phyloP scores from a whole-genome alignment of 1,140 invertebrate species.

The Bombyx mori region ASM3026992v2 NC_085119.1:6902001-6902500 shows the following conservation, averaged over 20 bases:
- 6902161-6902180: conserved; percentile 68
- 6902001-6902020: conserved; percentile 72
- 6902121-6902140: conserved; percentile 74
- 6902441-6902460: no score
- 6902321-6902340: conserved; percentile 19
- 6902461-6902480: no score
- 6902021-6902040: conserved; percentile 68
- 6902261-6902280: conserved; percentile 32
- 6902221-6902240: conserved; percentile 55
- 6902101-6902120: conserved; percentile 64
- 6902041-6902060: conserved; percentile 72
- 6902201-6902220: conserved; percentile 67
- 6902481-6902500: no score
- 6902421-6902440: no score
- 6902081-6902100: conserved; percentile 58
- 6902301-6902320: conserved; percentile 47
- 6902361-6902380: no score
- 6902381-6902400: no score
- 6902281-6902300: conserved; percentile 27
- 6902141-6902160: conserved; percentile 71
- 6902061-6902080: conserved; percentile 73
- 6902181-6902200: conserved; percentile 71
- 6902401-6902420: no score
- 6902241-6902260: conserved; percentile 37
- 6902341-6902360: background rate